A percentile compares a stretch with the other conserved stretches of the same genome.
These are phyloP conservation scores for Drosophila mimica DNA, from an alignment of 2,888 invertebrate genomes.

Conservation along the genomic window DNA sequence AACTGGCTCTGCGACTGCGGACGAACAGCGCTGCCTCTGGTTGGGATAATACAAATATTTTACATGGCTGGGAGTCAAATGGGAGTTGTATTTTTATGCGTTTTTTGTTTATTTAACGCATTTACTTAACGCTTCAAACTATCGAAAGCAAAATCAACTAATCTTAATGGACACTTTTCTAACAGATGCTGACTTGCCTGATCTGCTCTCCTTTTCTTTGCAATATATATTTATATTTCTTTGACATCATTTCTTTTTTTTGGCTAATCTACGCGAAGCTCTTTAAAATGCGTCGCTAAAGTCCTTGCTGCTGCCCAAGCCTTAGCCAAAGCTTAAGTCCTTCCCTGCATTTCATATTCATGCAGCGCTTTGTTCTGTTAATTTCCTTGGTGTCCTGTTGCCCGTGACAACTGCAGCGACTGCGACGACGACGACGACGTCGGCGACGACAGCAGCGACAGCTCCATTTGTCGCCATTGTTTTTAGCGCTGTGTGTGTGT, in stretches of 20 bases:
- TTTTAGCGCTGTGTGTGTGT: conserved; percentile 20
- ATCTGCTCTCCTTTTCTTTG: conserved; percentile 31
- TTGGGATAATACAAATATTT: conserved; percentile 54
- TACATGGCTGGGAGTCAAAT: conserved; percentile 51
- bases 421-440: conserved; percentile 18
- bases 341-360: conserved; percentile 45
- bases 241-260: conserved; percentile 5
- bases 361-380: conserved; percentile 66
- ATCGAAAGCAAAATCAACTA: conserved; percentile 80
- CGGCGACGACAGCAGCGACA: conserved; percentile 43
- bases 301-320: conserved; percentile 12
- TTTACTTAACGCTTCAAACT: conserved; percentile 73
- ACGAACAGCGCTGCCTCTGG: conserved; percentile 52
- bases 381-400: conserved; percentile 77
- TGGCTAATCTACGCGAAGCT: conserved; percentile 41
- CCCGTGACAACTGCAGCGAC: conserved; percentile 67
- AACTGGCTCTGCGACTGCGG: conserved; percentile 53
- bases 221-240: not conserved
- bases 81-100: conserved; percentile 23
- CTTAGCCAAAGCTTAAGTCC: not conserved
- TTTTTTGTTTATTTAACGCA: conserved; percentile 45
- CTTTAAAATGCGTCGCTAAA: conserved; percentile 41
- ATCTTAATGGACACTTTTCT: conserved; percentile 76
- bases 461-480: conserved; percentile 65
- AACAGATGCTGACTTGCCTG: conserved; percentile 59